These are phyloP conservation scores for Apteryx owenii DNA, from an alignment of 2,113 vertebrate genomes.

Conservation along the genomic window DNA sequence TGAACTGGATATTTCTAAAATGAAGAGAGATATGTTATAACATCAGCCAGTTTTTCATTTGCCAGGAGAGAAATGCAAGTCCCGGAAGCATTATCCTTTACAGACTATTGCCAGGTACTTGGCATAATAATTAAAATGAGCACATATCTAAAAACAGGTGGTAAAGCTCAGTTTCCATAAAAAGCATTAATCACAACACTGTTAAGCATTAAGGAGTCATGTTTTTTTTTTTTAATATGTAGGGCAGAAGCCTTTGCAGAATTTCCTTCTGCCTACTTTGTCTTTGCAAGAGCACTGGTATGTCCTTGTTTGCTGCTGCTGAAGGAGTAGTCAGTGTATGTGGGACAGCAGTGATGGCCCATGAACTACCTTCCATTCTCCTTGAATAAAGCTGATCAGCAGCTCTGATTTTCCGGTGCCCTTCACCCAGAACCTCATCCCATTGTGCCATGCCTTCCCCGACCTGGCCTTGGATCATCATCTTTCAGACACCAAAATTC, in stretches of 20 bases:
- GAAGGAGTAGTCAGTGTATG: neutral
- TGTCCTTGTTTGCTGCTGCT: neutral
- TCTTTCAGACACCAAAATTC: neutral
- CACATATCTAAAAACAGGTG: neutral
- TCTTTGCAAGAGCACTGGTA: neutral
- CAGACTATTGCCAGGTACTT: neutral
- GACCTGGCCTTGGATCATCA: neutral
- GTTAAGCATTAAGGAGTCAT: neutral
- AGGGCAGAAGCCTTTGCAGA: neutral
- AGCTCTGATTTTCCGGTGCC: neutral
- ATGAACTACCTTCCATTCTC: neutral
- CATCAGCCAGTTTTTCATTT: neutral
- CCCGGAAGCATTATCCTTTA: neutral
- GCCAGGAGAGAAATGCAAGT: neutral
- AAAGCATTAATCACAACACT: neutral
- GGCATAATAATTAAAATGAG: neutral
- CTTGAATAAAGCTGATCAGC: neutral
- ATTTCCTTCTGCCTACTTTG: neutral
- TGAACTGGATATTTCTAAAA: neutral
- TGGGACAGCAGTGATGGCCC: rapidly evolving
- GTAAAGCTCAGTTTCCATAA: neutral
- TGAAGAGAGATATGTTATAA: neutral
- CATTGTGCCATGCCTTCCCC: neutral
- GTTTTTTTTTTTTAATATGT: neutral
- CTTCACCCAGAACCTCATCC: neutral